phyloP scores from a whole-genome alignment of 2,797 vertebrate species.

The Fistularia commersonii region DNA sequence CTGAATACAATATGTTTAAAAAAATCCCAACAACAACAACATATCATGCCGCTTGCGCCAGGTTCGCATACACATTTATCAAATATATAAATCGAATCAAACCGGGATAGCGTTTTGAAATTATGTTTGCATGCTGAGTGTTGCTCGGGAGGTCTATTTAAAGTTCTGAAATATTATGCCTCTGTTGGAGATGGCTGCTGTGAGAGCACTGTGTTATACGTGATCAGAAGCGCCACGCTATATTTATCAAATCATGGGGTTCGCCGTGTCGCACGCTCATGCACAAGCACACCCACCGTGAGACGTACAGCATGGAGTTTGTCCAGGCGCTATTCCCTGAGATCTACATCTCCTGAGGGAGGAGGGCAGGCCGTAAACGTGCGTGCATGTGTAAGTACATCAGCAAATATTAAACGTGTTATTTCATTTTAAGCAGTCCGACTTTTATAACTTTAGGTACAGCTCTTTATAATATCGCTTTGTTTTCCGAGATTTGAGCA shows the following conservation, averaged over 20 bases:
- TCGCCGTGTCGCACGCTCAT: constrained; percentile 29
- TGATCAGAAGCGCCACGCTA: constrained; percentile 73
- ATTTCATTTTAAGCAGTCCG: too few relatives aligned
- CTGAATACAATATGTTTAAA: too few relatives aligned
- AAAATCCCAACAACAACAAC: background rate
- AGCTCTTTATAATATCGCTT: too few relatives aligned
- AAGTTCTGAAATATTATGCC: constrained; percentile 64
- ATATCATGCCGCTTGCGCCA: background rate
- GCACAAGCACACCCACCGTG: constrained; percentile 44
- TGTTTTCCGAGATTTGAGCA: too few relatives aligned
- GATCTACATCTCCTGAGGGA: constrained; percentile 29
- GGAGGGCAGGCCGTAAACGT: constrained; percentile 61
- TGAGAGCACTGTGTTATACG: constrained; percentile 57
- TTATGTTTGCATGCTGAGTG: constrained; percentile 7
- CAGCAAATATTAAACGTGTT: too few relatives aligned
- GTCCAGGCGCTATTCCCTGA: constrained; percentile 22
- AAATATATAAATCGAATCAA: too few relatives aligned
- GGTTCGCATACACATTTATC: background rate
- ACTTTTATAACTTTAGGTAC: too few relatives aligned
- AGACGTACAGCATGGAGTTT: constrained; percentile 43
- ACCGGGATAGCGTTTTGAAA: constrained; percentile 1
- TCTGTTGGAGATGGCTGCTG: constrained; percentile 49
- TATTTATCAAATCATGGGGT: constrained; percentile 77
- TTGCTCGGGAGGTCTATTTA: constrained; percentile 60
- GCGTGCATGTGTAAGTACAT: background rate